Percentiles rank a stretch among this genome's conserved stretches.
Evolutionary conservation across 2,888 invertebrate species (phyloP).

Genomic region (Dastarcus helophoroides): DNA sequence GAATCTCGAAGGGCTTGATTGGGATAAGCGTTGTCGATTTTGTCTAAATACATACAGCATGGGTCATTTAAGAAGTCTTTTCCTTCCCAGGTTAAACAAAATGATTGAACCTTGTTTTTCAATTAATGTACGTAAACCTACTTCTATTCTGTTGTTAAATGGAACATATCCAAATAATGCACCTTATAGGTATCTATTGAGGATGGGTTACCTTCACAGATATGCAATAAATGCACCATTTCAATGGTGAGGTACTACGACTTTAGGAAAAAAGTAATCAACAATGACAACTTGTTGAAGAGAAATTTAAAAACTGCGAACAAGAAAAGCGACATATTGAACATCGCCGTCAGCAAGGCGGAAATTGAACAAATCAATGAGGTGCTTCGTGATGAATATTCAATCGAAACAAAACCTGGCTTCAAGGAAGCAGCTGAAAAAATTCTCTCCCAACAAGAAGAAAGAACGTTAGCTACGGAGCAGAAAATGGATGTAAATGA

Average conservation of each 20-base stretch:
- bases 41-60: too few relatives aligned
- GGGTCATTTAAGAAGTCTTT: too few relatives aligned
- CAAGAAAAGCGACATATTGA: slow-evolving; percentile 22
- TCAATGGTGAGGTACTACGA: slow-evolving; percentile 33
- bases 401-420: too few relatives aligned
- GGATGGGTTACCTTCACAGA: slow-evolving; percentile 33
- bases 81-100: too few relatives aligned
- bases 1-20: too few relatives aligned
- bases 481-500: slow-evolving; percentile 9
- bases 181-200: slow-evolving; percentile 29
- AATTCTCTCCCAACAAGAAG: too few relatives aligned
- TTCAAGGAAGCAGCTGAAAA: too few relatives aligned
- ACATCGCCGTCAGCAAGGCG: slow-evolving; percentile 26
- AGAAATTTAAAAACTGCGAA: slow-evolving; percentile 21
- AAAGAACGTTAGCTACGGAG: too few relatives aligned
- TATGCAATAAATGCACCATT: slow-evolving; percentile 35
- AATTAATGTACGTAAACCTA: slow-evolving; percentile 24
- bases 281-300: slow-evolving; percentile 30
- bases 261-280: slow-evolving; percentile 34
- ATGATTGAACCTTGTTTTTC: slow-evolving; percentile 30
- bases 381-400: slow-evolving; percentile 1
- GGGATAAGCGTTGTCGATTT: too few relatives aligned
- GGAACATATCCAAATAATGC: slow-evolving; percentile 5
- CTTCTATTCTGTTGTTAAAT: slow-evolving; percentile 2
- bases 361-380: slow-evolving; percentile 16